phyloP scores from a whole-genome alignment of 2,113 vertebrate genomes.

The Plectropomus leopardus region DNA sequence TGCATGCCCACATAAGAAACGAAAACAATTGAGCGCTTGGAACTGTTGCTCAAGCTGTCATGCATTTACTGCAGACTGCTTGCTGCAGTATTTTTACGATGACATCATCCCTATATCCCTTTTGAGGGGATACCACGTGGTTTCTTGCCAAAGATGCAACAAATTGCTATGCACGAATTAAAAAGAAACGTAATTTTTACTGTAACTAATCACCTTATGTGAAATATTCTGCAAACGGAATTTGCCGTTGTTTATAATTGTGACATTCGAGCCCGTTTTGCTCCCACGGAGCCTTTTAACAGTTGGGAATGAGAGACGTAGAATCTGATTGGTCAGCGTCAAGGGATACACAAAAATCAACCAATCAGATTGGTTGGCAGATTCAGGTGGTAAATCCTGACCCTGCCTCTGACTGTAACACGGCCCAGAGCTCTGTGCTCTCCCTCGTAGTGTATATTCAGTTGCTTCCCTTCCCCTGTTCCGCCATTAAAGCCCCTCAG shows the following conservation, averaged over 20 bases:
- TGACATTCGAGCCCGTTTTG: slow-evolving; percentile 56
- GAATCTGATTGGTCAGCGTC: slow-evolving; percentile 73
- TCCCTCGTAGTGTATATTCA: slow-evolving; percentile 66
- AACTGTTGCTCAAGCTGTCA: slow-evolving; percentile 65
- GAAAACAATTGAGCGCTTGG: not conserved
- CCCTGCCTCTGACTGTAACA: slow-evolving; percentile 76
- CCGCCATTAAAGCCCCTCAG: slow-evolving; percentile 82
- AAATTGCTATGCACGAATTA: slow-evolving; percentile 18
- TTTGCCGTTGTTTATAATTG: slow-evolving; percentile 35
- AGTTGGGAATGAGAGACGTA: slow-evolving; percentile 73
- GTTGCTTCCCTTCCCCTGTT: slow-evolving; percentile 69
- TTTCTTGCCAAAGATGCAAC: slow-evolving; percentile 51
- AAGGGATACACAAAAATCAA: slow-evolving; percentile 56
- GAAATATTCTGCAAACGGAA: not conserved
- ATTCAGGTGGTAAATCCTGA: slow-evolving; percentile 85
- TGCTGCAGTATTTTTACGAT: slow-evolving; percentile 84
- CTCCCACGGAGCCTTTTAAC: slow-evolving; percentile 76
- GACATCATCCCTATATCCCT: slow-evolving; percentile 81
- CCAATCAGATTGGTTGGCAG: slow-evolving; percentile 79
- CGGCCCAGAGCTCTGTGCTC: slow-evolving; percentile 65
- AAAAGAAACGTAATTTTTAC: slow-evolving; percentile 8
- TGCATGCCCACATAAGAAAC: not conserved
- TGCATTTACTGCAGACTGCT: slow-evolving; percentile 78
- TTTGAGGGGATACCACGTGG: slow-evolving; percentile 72
- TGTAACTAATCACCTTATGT: not conserved